Conservation (phyloP, 2,888 invertebrate species). For the Stenichneumon culpator region DNA sequence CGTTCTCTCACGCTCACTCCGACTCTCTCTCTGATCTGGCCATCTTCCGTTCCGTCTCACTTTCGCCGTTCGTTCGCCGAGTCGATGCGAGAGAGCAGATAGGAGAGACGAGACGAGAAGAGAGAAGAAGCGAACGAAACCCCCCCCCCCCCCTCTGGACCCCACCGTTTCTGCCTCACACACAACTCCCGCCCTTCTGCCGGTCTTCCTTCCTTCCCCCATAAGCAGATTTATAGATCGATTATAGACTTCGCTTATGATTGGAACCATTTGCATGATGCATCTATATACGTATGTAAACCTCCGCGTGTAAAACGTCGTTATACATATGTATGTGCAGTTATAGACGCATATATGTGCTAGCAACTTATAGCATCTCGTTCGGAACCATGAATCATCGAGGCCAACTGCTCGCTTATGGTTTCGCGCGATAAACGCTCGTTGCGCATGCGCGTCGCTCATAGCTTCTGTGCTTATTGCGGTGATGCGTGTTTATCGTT, state of each 20-base stretch:
- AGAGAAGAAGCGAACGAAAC: not conserved
- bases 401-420: conserved; percentile 83
- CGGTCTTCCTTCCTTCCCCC: conserved; percentile 70
- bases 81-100: conserved; percentile 29
- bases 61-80: conserved; percentile 48
- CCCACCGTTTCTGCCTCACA: conserved; percentile 33
- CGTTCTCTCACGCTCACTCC: conserved; percentile 56
- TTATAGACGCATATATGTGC: conserved; percentile 44
- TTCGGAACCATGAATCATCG: conserved; percentile 81
- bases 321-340: conserved; percentile 9
- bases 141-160: not conserved
- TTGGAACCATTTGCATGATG: conserved; percentile 85
- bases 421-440: conserved; percentile 82
- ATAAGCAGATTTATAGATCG: conserved; percentile 85
- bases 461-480: not conserved
- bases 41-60: conserved; percentile 63
- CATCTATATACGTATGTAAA: conserved; percentile 67
- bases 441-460: conserved; percentile 1
- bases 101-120: conserved; percentile 11
- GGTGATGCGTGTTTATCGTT: not conserved
- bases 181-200: conserved; percentile 36
- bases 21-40: conserved; percentile 71
- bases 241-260: conserved; percentile 84
- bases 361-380: conserved; percentile 21
- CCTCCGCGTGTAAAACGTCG: not conserved